A percentile compares a stretch with the other conserved stretches of the same genome.
phyloP scores from a whole-genome alignment of 2,113 vertebrate genomes.

The Bambusicola thoracicus region DNA sequence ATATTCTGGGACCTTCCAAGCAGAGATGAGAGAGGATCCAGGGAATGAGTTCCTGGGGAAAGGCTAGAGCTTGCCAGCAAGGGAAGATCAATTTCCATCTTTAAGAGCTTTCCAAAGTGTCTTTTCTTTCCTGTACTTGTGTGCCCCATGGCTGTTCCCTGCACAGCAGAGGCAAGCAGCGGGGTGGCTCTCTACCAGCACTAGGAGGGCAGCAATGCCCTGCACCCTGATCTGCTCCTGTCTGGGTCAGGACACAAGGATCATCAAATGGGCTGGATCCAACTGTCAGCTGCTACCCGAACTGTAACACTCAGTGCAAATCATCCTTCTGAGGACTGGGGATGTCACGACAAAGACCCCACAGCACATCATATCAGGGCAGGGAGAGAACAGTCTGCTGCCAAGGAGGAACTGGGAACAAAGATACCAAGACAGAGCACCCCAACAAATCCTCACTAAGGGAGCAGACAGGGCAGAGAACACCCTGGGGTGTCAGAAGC shows the following conservation, averaged over 20 bases:
- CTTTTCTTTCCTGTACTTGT: not conserved
- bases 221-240: not conserved
- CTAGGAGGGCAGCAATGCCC: not conserved
- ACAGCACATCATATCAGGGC: not conserved
- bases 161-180: not conserved
- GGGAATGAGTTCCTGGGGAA: not conserved
- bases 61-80: not conserved
- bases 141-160: not conserved
- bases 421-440: not conserved
- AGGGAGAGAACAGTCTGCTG: not conserved
- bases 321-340: not conserved
- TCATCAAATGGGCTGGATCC: not conserved
- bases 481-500: constrained; percentile 18
- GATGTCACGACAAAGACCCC: not conserved
- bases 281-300: not conserved
- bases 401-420: not conserved
- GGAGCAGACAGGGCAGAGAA: constrained; percentile 42
- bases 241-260: not conserved
- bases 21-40: not conserved
- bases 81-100: not conserved
- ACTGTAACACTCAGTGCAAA: not conserved
- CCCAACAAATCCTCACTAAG: not conserved
- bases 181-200: too few species aligned
- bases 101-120: not conserved
- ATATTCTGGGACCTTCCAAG: not conserved